These are phyloP conservation scores for Drosophila trapezifrons DNA, from an alignment of 1,140 invertebrate genomes.

Conservation along the genomic window DNA sequence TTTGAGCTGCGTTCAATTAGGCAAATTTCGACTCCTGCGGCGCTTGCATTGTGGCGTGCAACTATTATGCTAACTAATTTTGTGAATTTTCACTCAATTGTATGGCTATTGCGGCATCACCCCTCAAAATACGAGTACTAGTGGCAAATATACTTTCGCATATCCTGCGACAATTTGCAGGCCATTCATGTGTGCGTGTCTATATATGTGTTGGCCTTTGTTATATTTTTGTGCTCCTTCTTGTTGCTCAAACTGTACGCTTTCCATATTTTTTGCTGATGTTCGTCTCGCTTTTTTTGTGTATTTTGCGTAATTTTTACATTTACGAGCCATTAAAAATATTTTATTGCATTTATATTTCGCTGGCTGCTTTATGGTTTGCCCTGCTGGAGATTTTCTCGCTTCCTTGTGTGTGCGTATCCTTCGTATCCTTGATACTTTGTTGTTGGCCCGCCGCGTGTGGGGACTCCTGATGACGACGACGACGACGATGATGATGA, in stretches of 20 bases:
- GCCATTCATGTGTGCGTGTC: constrained; percentile 25
- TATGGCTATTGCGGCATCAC: constrained; percentile 21
- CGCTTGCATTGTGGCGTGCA: constrained; percentile 48
- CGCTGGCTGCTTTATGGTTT: constrained; percentile 68
- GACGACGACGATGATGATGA: constrained; percentile 58
- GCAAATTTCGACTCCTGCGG: constrained; percentile 60
- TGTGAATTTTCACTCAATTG: constrained; percentile 55
- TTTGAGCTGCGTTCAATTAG: constrained; percentile 63
- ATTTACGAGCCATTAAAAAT: constrained; percentile 77
- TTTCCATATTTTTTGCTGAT: constrained; percentile 22
- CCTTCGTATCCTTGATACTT: constrained; percentile 33
- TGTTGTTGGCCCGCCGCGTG: constrained; percentile 54
- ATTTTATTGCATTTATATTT: constrained; percentile 78
- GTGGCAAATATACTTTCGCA: constrained; percentile 8
- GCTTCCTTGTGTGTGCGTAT: constrained; percentile 35
- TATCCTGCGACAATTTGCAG: constrained; percentile 57
- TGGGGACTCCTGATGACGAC: constrained; percentile 44
- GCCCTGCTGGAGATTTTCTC: constrained; percentile 67
- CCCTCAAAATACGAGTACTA: background rate
- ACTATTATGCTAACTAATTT: constrained; percentile 68
- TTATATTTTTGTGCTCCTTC: constrained; percentile 13
- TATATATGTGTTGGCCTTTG: constrained; percentile 1
- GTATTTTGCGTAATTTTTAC: constrained; percentile 73
- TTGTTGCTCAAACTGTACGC: constrained; percentile 9
- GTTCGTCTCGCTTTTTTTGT: constrained; percentile 21